phyloP scores from a whole-genome alignment of 2,888 invertebrate genomes.

The Auanema freiburgensis region DNA sequence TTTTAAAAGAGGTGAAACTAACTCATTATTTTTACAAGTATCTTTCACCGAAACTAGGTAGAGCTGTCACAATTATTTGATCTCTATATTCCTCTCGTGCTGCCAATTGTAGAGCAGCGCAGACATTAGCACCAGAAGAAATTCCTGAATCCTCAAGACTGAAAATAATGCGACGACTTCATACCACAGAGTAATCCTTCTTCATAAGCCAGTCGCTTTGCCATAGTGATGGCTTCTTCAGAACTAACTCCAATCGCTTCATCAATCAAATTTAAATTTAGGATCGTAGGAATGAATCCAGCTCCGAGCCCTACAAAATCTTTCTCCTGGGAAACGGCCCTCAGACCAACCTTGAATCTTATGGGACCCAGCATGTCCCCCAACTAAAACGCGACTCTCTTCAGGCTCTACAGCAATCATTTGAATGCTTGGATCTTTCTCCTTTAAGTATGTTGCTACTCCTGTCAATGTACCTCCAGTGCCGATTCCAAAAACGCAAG shows the following conservation, averaged over 20 bases:
- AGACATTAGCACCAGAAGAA: constrained; percentile 60
- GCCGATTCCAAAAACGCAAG: constrained; percentile 59
- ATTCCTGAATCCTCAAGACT: constrained; percentile 43
- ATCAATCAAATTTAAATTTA: constrained; percentile 51
- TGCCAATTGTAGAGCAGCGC: constrained; percentile 53
- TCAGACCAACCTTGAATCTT: constrained; percentile 53
- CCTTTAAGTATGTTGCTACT: constrained; percentile 53
- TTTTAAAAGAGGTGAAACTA: not conserved
- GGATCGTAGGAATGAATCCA: constrained; percentile 55
- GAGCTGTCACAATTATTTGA: constrained; percentile 59
- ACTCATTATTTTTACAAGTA: constrained; percentile 48
- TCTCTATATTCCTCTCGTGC: constrained; percentile 52
- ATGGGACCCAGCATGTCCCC: constrained; percentile 53
- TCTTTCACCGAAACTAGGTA: constrained; percentile 61
- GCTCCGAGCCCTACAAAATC: constrained; percentile 52
- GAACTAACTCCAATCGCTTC: constrained; percentile 51
- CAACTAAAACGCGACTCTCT: constrained; percentile 55
- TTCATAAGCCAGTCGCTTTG: constrained; percentile 49
- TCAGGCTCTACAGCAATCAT: constrained; percentile 60
- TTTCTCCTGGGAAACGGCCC: too few relatives aligned
- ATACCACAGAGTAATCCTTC: constrained; percentile 56
- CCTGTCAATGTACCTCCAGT: constrained; percentile 61
- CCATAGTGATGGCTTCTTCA: constrained; percentile 55
- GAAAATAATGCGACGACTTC: constrained; percentile 4
- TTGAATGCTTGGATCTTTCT: constrained; percentile 51